Base-by-base conservation (phyloP, 1,140 invertebrate genomes). In the Trichonephila clavipes region DNA sequence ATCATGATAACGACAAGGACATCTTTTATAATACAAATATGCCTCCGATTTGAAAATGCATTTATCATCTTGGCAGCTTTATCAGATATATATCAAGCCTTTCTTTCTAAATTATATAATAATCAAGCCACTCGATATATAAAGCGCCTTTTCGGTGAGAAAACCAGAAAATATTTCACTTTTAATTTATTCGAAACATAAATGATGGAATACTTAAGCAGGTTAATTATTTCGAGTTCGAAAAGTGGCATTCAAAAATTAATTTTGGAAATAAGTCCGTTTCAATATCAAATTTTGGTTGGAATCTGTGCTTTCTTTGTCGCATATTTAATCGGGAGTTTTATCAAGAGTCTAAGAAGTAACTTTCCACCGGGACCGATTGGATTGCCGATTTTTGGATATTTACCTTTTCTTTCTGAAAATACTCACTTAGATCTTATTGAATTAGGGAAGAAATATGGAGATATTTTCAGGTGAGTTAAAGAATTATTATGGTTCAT, bases 321-420 rank as follows among this genome's bases (percentile, higher is more conserved):
- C 1, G 12, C 40, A 2, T n/a, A 44, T 4, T 1, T 69, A 19
- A 24, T 88, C 44, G 24, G 2, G 5, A 59, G 2, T 34, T 44
- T 90, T 16, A 59, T 90, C 1, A 90, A 61, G 28, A 77, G 16
- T 8, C 2, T 1, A 28, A 92, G 21, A 40, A 85, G 51, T 28
- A 94, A 94, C 14, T 72, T 89, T 66, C 94, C 94, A 40, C 94
- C 94, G 0, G 94, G 94, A 44, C 94, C 93, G 2, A 21, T 93
- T 28, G 94, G 94, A 58, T 66, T 95, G 8, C 95, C 95, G 0
- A 62, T 95, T 69, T 92, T 95, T n/a, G 95, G 94, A 28, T 95
- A 95, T 85, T 24, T 95, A 7, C 94, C 94, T 2, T 95, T 95
- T 62, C 61, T 95, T 12, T 92, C 86, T 1, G 66, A 88, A 90